Conservation (phyloP, 2,888 invertebrate species). For the Pocota personata region DNA sequence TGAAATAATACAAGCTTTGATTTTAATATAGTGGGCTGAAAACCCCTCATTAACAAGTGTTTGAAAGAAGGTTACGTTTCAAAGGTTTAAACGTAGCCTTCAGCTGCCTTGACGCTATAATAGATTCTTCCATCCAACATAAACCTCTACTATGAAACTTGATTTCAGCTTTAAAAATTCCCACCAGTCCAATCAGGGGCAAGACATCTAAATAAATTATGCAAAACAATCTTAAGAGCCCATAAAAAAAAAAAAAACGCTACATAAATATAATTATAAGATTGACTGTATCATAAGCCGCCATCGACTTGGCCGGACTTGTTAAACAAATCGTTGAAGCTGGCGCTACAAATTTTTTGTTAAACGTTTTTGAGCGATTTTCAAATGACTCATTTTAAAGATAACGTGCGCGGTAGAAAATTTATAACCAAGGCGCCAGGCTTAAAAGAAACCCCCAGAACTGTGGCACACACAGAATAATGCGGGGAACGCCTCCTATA, state of each 20-base stretch:
- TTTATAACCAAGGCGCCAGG: slow-evolving; percentile 61
- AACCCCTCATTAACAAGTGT: too few relatives aligned
- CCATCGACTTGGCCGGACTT: slow-evolving; percentile 33
- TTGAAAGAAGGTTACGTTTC: too few relatives aligned
- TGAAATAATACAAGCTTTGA: too few relatives aligned
- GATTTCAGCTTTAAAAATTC: not conserved
- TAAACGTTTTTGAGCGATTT: slow-evolving; percentile 4
- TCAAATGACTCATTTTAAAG: slow-evolving; percentile 49
- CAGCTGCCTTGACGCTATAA: not conserved
- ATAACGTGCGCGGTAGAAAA: slow-evolving; percentile 38
- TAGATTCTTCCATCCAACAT: not conserved
- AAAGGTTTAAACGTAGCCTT: too few relatives aligned
- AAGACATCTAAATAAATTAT: slow-evolving; percentile 35
- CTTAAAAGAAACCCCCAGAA: slow-evolving; percentile 15
- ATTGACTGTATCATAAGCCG: slow-evolving; percentile 36
- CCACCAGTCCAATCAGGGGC: slow-evolving; percentile 16
- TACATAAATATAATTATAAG: slow-evolving; percentile 62
- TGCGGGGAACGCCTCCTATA: slow-evolving; percentile 26
- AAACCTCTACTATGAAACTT: not conserved
- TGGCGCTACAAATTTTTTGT: slow-evolving; percentile 34
- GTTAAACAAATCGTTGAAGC: slow-evolving; percentile 34
- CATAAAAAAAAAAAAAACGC: slow-evolving; percentile 16
- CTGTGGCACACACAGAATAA: not conserved
- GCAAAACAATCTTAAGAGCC: slow-evolving; percentile 45
- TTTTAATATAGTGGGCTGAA: too few relatives aligned